Conservation (phyloP, 2,797 vertebrate genomes). For the Poeciliopsis turneri region DNA sequence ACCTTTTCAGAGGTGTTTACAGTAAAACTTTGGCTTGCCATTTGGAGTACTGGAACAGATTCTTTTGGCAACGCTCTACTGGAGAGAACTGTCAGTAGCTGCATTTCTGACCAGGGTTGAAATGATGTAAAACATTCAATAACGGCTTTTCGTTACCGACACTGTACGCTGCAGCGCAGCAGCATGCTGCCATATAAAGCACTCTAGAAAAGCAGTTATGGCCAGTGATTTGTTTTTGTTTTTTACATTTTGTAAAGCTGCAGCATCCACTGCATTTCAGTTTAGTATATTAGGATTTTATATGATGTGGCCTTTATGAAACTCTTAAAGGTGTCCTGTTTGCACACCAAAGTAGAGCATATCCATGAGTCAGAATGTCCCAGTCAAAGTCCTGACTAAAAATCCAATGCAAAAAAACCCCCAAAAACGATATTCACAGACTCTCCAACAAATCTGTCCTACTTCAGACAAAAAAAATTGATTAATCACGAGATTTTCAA, state of each 20-base stretch:
- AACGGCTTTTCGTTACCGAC: slow-evolving; percentile 19
- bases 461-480: background rate
- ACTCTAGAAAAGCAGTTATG: background rate
- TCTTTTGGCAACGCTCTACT: slow-evolving; percentile 37
- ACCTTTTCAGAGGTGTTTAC: slow-evolving; percentile 59
- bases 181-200: background rate
- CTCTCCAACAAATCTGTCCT: background rate
- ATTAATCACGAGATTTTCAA: background rate
- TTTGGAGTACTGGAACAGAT: slow-evolving; percentile 72
- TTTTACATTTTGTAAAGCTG: background rate
- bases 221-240: background rate
- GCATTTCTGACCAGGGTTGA: slow-evolving; percentile 56
- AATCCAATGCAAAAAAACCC: background rate
- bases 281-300: background rate
- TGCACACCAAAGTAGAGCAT: background rate
- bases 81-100: slow-evolving; percentile 53
- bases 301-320: background rate
- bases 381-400: background rate
- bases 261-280: background rate
- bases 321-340: background rate
- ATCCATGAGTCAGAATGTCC: background rate
- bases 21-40: slow-evolving; percentile 61
- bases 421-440: too few species aligned
- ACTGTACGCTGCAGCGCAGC: slow-evolving; percentile 18
- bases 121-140: slow-evolving; percentile 36